A percentile compares a stretch with the other conserved stretches of the same genome.
These are phyloP conservation scores for crab-eating macaque (Macaca fascicularis) DNA, from an alignment of 2,113 vertebrate species.

Conservation along the genomic window DNA sequence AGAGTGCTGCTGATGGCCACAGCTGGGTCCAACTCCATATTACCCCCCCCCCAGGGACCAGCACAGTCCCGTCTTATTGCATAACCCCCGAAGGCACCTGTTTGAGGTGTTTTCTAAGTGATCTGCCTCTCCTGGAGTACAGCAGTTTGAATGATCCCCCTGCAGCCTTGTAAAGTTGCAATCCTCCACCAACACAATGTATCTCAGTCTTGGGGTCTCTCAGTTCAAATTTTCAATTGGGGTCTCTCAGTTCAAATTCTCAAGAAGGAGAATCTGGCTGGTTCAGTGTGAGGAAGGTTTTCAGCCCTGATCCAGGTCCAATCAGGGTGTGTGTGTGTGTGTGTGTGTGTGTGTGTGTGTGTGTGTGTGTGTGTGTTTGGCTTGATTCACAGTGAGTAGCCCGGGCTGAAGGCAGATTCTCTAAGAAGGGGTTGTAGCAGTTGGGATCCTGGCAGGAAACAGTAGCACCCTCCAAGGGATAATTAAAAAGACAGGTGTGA, in stretches of 20 bases:
- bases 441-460: not conserved
- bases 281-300: not conserved
- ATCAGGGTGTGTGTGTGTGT: no score
- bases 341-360: not conserved
- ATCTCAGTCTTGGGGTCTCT: not conserved
- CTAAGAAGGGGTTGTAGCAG: not conserved
- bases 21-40: no score
- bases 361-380: not conserved
- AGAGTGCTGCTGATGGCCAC: not conserved
- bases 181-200: not conserved
- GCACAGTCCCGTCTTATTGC: no score
- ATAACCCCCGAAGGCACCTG: no score
- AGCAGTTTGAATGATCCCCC: not conserved
- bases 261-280: not conserved
- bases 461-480: not conserved
- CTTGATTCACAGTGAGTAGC: not conserved
- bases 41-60: not conserved
- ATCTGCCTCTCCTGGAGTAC: accelerated
- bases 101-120: no score
- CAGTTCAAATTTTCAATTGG: not conserved
- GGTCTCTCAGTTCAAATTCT: not conserved
- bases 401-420: not conserved
- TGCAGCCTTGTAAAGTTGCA: no score
- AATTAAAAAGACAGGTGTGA: not conserved
- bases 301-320: not conserved